These are phyloP conservation scores for Holocentrus rufus DNA, from an alignment of 2,797 vertebrate genomes.

Conservation along the genomic window DNA sequence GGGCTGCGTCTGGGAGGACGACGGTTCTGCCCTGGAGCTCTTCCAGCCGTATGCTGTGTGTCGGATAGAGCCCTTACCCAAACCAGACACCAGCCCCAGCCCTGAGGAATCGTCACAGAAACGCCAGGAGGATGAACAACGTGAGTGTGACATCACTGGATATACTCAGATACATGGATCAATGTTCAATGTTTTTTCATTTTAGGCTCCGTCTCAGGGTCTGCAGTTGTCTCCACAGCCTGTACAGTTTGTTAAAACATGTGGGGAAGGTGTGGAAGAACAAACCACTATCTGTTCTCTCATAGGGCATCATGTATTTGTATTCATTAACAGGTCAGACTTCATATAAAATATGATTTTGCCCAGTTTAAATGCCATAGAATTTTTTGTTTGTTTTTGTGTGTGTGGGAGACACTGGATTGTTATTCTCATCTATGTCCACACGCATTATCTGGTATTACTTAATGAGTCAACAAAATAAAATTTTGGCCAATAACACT, in stretches of 20 bases:
- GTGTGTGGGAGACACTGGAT: too few species aligned
- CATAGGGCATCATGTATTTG: not conserved
- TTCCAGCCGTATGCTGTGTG: conserved; percentile 85
- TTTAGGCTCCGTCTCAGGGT: not conserved
- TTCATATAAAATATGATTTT: too few species aligned
- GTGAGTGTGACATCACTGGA: conserved; percentile 81
- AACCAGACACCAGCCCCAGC: conserved; percentile 79
- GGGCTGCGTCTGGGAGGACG: conserved; percentile 90
- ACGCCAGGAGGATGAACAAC: conserved; percentile 81
- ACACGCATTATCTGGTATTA: too few species aligned
- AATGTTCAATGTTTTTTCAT: not conserved
- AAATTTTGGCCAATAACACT: too few species aligned
- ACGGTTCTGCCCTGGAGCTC: conserved; percentile 42
- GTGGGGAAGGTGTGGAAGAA: too few species aligned
- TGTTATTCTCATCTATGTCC: too few species aligned
- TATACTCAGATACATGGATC: not conserved
- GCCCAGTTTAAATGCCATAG: too few species aligned
- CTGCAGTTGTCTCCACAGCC: not conserved
- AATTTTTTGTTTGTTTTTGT: too few species aligned
- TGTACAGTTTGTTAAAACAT: not conserved
- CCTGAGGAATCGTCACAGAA: conserved; percentile 81
- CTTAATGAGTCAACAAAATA: too few species aligned
- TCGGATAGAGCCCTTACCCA: conserved; percentile 80
- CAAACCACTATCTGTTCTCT: not conserved
- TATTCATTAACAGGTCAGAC: too few species aligned